phyloP scores from a whole-genome alignment of 2,888 invertebrate genomes.

The Harpalus rufipes region DNA sequence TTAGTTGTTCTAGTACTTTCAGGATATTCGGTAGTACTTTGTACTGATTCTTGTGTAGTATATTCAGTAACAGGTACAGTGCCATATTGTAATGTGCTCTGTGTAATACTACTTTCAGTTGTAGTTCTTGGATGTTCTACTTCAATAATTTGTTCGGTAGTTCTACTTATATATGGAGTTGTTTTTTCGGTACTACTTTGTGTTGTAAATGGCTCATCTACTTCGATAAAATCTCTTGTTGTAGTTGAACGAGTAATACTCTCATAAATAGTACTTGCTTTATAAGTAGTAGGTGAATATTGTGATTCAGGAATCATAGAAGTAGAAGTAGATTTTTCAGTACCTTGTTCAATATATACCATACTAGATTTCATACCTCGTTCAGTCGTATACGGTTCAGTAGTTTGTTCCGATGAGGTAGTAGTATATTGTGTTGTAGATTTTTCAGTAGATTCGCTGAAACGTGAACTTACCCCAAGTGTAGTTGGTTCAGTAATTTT shows the following conservation, averaged over 20 bases:
- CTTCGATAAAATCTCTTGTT: not conserved
- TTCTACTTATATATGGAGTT: not conserved
- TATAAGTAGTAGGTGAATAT: not conserved
- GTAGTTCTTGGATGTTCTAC: slow-evolving; percentile 5
- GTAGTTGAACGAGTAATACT: not conserved
- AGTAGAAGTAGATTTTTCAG: slow-evolving; percentile 39
- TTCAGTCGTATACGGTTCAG: not conserved
- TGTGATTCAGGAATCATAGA: slow-evolving; percentile 51
- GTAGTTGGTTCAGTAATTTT: not conserved
- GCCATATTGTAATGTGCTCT: not conserved
- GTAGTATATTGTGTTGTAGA: not conserved
- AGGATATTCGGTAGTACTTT: not conserved
- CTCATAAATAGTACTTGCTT: slow-evolving; percentile 56
- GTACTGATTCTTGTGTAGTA: not conserved
- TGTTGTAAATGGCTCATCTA: not conserved
- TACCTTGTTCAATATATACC: slow-evolving; percentile 54
- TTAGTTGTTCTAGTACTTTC: too few relatives aligned
- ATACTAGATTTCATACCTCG: slow-evolving; percentile 59
- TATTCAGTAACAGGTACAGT: not conserved
- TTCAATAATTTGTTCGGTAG: slow-evolving; percentile 29
- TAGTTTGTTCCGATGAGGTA: not conserved
- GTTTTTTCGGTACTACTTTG: not conserved
- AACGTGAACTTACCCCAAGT: not conserved
- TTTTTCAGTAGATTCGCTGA: slow-evolving; percentile 21
- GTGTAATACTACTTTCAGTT: not conserved